These are phyloP conservation scores for Chelonia mydas DNA, from an alignment of 2,797 vertebrate genomes.

Conservation along the genomic window DNA sequence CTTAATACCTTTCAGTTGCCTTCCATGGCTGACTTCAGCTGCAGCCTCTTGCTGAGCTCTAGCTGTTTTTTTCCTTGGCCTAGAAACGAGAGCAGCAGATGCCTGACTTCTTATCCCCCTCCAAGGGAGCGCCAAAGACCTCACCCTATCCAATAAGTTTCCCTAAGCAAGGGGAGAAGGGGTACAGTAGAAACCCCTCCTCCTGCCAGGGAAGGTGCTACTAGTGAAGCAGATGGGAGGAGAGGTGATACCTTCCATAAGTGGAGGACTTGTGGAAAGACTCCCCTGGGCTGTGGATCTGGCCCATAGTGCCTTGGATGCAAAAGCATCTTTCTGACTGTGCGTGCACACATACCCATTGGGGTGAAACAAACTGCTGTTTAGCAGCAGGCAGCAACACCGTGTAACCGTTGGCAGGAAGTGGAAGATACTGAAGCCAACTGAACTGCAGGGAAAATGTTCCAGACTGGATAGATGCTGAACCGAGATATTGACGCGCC, in stretches of 20 bases:
- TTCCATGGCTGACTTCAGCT: neutral
- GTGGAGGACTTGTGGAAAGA: neutral
- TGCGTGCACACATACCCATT: neutral
- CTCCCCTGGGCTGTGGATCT: neutral
- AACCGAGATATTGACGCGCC: neutral
- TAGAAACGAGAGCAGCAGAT: neutral
- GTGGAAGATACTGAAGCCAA: accelerated
- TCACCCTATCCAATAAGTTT: neutral
- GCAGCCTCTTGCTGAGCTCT: neutral
- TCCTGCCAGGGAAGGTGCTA: neutral
- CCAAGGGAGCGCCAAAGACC: neutral
- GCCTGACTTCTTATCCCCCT: neutral
- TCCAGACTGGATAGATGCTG: neutral
- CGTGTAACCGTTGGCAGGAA: neutral
- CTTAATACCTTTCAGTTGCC: neutral
- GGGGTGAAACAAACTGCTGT: neutral
- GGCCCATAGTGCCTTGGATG: neutral
- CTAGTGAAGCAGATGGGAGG: neutral
- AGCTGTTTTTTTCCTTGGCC: neutral
- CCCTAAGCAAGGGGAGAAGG: neutral
- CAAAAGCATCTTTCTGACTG: neutral
- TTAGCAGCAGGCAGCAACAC: neutral
- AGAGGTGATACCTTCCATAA: neutral
- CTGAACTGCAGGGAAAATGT: neutral
- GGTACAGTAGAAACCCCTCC: neutral